Evolutionary conservation across 2,797 vertebrate species (phyloP), one percentile per base, ranked within the genome.

Genomic region (Lagodon rhomboides): DNA sequence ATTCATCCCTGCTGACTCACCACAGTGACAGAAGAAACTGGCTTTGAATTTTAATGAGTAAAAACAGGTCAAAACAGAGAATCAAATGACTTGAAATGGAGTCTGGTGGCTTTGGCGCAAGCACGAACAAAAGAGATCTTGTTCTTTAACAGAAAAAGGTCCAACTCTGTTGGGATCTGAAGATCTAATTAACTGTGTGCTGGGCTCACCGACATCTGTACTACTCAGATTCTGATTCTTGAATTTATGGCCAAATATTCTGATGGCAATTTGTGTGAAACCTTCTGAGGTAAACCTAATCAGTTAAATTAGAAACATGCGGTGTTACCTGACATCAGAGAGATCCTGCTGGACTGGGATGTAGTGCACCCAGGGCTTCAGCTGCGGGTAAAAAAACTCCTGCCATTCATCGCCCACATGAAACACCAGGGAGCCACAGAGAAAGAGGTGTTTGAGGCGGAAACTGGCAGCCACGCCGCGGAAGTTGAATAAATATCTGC

Each of bases 391-490:
- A 89, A 99, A 99, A 88, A 99, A 99, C 93, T 99, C 98, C 82
- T 96, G 71, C 98, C 98, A 99, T 16, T 98, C 96, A 6, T 97
- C 96, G 2, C 98, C 98, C 0, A 99, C 97, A 0, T 99, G 98
- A 72, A 99, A 98, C 82, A 99, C 97, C 54, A 99, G 93, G 0
- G 98, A 99, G 10, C 97, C 96, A 1, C 98, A 99, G 38, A 99
- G 93, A 89, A 99, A 99, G 67, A 99, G 97, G 80, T 99, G 98
- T 75, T 99, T 99, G 90, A 99, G 84, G 3, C 98, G 97, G 93
- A 99, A 99, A 90, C 98, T 99, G 86, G 98, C 98, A 0, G 98
- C 98, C 67, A 99, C 98, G 0, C 98, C 98, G 0, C 98, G 96
- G 87, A 99, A 99, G 94, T 99, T 99, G 89, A 99, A 99, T 47